Evolutionary conservation across 92 coral and sea anemone species (phyloP).

Genomic region (Scolanthus callimorphus): DNA sequence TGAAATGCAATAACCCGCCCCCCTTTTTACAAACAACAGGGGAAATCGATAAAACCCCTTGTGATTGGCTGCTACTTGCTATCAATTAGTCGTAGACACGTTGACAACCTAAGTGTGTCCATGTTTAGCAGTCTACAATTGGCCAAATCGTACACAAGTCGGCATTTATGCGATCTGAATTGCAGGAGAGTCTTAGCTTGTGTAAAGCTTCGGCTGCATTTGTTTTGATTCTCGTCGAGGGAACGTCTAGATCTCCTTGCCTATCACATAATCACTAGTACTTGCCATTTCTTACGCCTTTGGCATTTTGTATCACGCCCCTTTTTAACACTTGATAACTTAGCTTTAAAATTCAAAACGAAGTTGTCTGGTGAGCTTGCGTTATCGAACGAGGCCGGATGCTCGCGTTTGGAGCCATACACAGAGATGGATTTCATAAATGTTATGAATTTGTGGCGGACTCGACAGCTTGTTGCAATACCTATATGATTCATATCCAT

Average conservation of each 20-base stretch:
- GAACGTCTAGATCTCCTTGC: constrained; percentile 10
- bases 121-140: constrained; percentile 92
- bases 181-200: constrained; percentile 62
- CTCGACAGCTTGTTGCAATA: constrained; percentile 11
- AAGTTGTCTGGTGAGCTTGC: constrained; percentile 17
- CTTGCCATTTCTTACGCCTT: constrained; percentile 24
- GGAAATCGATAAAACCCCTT: constrained; percentile 59
- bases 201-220: too few relatives aligned
- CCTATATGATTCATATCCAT: constrained; percentile 25
- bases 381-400: constrained; percentile 19
- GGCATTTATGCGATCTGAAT: constrained; percentile 88
- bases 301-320: constrained; percentile 45
- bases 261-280: constrained; percentile 18
- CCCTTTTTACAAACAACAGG: constrained; percentile 82
- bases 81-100: constrained; percentile 95
- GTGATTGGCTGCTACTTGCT: constrained; percentile 81
- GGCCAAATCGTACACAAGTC: constrained; percentile 93
- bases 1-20: constrained; percentile 96
- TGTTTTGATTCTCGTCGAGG: too few relatives aligned
- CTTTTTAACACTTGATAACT: constrained; percentile 30
- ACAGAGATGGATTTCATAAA: constrained; percentile 4
- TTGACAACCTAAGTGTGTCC: constrained; percentile 90
- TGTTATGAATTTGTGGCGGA: constrained; percentile 32
- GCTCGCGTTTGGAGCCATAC: constrained; percentile 13
- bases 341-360: constrained; percentile 28